Percentiles rank a stretch among this genome's conserved stretches.
These are phyloP conservation scores for Equus quagga DNA, from an alignment of 2,113 vertebrate species.

Conservation along the genomic window DNA sequence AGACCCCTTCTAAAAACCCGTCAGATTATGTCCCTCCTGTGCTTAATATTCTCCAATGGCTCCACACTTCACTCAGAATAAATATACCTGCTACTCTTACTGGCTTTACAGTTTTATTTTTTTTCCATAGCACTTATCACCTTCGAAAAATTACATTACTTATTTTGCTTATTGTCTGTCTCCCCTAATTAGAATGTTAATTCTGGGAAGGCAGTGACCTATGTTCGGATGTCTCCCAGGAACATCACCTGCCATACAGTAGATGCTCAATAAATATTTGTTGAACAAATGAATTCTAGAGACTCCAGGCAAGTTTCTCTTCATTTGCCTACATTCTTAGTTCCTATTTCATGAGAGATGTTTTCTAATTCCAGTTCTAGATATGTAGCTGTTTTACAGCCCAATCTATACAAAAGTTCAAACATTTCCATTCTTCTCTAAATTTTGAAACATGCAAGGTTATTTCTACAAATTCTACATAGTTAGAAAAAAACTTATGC, in stretches of 20 bases:
- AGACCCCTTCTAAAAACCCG: neutral
- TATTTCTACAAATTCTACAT: slow-evolving; percentile 34
- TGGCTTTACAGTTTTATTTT: neutral
- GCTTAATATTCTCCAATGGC: neutral
- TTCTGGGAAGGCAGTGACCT: neutral
- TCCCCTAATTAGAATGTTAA: neutral
- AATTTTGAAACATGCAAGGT: neutral
- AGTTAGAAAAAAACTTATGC: neutral
- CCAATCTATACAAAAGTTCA: neutral
- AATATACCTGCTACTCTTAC: neutral
- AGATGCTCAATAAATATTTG: neutral
- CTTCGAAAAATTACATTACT: neutral
- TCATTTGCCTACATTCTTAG: neutral
- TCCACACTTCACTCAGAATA: neutral
- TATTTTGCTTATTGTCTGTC: neutral
- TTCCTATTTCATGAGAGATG: slow-evolving; percentile 2
- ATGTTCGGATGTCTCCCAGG: neutral
- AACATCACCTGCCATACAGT: neutral
- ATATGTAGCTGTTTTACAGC: neutral
- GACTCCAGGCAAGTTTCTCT: neutral
- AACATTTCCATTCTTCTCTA: slow-evolving; percentile 43
- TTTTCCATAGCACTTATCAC: neutral
- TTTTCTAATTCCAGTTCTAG: slow-evolving; percentile 18
- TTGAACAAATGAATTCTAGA: neutral
- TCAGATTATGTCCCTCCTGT: neutral